Conservation (phyloP, 2,113 vertebrate species). For the Pseudorasbora parva region DNA sequence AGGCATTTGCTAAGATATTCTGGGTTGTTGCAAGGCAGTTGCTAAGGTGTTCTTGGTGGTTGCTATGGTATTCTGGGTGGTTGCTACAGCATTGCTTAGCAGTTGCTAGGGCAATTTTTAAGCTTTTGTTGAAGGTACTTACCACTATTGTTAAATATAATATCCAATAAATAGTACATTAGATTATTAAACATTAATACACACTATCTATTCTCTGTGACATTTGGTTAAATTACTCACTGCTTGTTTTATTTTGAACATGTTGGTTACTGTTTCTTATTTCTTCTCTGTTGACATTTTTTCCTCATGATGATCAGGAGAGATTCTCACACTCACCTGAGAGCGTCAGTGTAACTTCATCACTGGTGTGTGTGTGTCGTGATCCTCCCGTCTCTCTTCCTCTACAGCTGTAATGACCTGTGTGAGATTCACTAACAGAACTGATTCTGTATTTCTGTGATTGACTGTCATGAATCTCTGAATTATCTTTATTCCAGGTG, state of each 20-base stretch:
- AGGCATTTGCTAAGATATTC: too few species aligned
- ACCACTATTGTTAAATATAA: background rate
- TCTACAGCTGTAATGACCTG: background rate
- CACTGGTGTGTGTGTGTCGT: background rate
- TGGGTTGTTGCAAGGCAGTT: too few species aligned
- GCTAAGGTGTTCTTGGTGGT: too few species aligned
- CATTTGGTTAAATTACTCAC: too few species aligned
- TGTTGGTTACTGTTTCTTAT: background rate
- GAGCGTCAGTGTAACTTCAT: too few species aligned
- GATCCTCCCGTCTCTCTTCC: background rate
- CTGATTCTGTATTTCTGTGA: background rate
- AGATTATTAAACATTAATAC: too few species aligned
- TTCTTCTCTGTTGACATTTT: background rate
- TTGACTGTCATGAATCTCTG: background rate
- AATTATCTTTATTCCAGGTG: background rate
- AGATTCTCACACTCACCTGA: background rate
- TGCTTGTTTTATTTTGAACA: too few species aligned
- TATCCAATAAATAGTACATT: background rate
- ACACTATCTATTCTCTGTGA: too few species aligned
- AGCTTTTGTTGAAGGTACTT: background rate
- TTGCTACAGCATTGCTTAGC: too few species aligned
- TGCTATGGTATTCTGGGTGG: too few species aligned
- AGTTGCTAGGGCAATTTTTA: too few species aligned
- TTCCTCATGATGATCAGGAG: background rate
- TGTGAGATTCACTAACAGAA: slow-evolving; percentile 9